Percentiles rank a stretch among this genome's conserved stretches.
phyloP scores from a whole-genome alignment of 2,113 vertebrate genomes.

The Tychaedon coryphoeus region DNA sequence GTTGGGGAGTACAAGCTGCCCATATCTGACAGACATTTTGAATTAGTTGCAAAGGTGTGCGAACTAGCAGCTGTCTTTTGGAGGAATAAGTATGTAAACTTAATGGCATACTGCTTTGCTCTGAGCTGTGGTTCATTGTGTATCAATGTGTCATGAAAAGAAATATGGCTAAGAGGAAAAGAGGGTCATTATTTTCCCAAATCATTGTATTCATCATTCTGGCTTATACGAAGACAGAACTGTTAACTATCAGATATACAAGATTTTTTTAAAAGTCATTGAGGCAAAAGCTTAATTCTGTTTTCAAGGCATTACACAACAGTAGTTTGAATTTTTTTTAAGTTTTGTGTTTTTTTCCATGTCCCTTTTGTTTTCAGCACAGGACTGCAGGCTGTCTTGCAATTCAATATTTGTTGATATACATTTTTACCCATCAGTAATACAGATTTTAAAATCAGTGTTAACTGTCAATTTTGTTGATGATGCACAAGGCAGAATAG shows the following conservation, averaged over 20 bases:
- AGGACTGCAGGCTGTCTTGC: not conserved
- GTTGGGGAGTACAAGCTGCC: not conserved
- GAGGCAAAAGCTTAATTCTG: not conserved
- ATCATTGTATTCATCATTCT: not conserved
- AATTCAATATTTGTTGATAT: not conserved
- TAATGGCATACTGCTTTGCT: not conserved
- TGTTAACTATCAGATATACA: not conserved
- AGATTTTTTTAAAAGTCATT: not conserved
- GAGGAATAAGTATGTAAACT: not conserved
- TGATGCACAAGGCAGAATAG: constrained; percentile 6
- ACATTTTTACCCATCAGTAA: not conserved
- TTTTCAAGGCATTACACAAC: not conserved
- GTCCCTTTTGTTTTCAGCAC: not conserved
- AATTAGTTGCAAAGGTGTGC: not conserved
- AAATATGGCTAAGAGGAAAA: not conserved
- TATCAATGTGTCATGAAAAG: not conserved
- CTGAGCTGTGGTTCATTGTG: not conserved
- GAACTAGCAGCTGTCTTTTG: not conserved
- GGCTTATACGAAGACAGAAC: not conserved
- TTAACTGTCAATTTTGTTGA: constrained; percentile 46
- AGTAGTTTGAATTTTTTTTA: not conserved
- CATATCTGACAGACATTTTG: not conserved
- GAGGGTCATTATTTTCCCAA: not conserved
- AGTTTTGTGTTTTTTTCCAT: not conserved
- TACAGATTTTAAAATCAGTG: constrained; percentile 12